Conservation (phyloP, 1,140 invertebrate genomes). For the Phymorhynchus buccinoides region DNA sequence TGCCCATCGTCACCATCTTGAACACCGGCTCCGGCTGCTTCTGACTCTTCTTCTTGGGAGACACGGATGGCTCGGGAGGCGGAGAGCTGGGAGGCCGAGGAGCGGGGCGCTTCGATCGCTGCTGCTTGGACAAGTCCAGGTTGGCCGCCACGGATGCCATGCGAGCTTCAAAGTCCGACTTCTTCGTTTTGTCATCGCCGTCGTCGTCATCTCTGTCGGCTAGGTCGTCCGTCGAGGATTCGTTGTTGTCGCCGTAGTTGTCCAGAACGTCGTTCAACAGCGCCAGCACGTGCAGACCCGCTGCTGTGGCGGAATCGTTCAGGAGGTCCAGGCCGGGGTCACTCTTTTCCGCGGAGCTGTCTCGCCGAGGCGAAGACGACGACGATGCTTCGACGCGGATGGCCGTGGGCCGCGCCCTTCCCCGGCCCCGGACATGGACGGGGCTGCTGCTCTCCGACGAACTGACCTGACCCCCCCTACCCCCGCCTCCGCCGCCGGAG, state of each 20-base stretch:
- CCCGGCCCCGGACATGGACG: not conserved
- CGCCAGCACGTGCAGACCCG: constrained; percentile 60
- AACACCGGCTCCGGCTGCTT: constrained; percentile 59
- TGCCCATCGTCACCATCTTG: constrained; percentile 65
- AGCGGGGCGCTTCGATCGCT: constrained; percentile 59
- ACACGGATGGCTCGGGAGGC: constrained; percentile 52
- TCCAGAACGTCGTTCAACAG: constrained; percentile 64
- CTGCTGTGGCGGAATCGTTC: constrained; percentile 44
- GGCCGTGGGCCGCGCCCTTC: not conserved
- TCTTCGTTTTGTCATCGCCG: constrained; percentile 41
- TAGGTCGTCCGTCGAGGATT: constrained; percentile 45
- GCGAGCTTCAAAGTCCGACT: constrained; percentile 61
- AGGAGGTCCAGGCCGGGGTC: not conserved
- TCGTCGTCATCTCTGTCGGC: not conserved
- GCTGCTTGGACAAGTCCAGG: constrained; percentile 55
- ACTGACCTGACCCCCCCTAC: not conserved
- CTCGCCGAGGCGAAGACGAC: not conserved
- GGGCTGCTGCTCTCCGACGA: constrained; percentile 35
- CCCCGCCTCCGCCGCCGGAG: constrained; percentile 10
- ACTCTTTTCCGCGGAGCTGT: not conserved
- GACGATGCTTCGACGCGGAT: not conserved
- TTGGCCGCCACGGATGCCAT: constrained; percentile 63
- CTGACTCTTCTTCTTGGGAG: constrained; percentile 41
- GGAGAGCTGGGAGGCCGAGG: constrained; percentile 63
- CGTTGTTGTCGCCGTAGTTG: constrained; percentile 56